Percentiles rank a stretch among this genome's conserved stretches.
Evolutionary conservation across 2,113 vertebrate genomes (phyloP).

Genomic region (Rostratula benghalensis): DNA sequence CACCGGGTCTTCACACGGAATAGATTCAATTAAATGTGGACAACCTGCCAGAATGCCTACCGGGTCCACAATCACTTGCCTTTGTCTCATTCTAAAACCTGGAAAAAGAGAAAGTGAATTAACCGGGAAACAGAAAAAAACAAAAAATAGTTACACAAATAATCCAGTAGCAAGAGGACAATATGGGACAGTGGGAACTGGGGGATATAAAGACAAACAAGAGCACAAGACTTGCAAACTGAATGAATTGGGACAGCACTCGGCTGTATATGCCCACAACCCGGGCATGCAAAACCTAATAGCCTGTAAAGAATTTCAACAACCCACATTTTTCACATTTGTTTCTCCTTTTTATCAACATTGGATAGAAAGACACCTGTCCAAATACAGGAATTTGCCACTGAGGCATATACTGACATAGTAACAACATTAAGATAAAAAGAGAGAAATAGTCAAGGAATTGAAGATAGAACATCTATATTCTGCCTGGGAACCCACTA

Average conservation of each 20-base stretch:
- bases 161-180: background rate
- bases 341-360: background rate
- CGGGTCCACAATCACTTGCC: conserved; percentile 79
- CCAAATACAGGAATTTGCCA: background rate
- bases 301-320: background rate
- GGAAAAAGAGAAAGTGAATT: background rate
- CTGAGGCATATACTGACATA: background rate
- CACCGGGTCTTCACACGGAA: conserved; percentile 87
- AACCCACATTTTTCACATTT: background rate
- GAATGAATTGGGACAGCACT: background rate
- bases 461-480: background rate
- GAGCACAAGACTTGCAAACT: background rate
- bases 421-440: background rate
- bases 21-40: conserved; percentile 85
- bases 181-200: background rate
- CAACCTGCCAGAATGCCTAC: conserved; percentile 72
- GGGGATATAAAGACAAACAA: background rate
- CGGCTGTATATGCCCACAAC: background rate
- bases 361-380: background rate
- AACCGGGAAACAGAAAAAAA: background rate
- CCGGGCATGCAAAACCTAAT: background rate
- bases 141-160: background rate
- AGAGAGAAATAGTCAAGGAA: background rate
- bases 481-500: background rate
- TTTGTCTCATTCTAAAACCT: conserved; percentile 88